phyloP scores from a whole-genome alignment of 1,140 invertebrate genomes.

The Lineus longissimus region DNA sequence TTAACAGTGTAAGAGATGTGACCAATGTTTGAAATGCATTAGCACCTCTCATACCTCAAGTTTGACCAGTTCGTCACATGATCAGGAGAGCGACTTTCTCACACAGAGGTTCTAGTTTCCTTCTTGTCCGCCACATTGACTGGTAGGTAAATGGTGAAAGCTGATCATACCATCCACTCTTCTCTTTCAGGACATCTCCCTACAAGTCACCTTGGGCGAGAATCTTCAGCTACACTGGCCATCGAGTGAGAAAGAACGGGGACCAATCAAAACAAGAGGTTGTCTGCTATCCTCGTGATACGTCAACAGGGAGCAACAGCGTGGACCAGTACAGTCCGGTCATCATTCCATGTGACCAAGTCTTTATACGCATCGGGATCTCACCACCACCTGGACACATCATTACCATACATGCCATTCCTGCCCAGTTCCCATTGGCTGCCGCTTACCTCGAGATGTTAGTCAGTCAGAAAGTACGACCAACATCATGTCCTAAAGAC shows the following conservation, averaged over 20 bases:
- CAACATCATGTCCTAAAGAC: conserved; percentile 20
- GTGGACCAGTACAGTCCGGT: conserved; percentile 46
- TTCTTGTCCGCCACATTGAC: too few species aligned
- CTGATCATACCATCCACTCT: too few species aligned
- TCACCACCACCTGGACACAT: conserved; percentile 46
- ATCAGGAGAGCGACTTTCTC: too few species aligned
- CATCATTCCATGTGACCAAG: conserved; percentile 42
- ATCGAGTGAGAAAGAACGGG: conserved; percentile 46
- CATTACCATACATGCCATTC: conserved; percentile 45
- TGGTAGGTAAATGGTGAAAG: too few species aligned
- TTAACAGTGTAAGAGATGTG: not conserved
- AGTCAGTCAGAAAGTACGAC: conserved; percentile 37
- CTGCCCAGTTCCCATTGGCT: conserved; percentile 48
- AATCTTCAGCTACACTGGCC: conserved; percentile 47
- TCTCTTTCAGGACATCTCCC: conserved; percentile 34
- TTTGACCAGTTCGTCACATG: too few species aligned
- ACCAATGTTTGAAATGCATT: too few species aligned
- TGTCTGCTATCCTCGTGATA: conserved; percentile 47
- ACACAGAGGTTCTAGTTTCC: too few species aligned
- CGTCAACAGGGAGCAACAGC: conserved; percentile 35
- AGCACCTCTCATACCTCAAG: too few species aligned
- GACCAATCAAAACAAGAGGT: conserved; percentile 44
- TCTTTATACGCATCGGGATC: conserved; percentile 43
- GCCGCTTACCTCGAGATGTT: conserved; percentile 50
- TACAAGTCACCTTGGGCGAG: conserved; percentile 50